Conservation (phyloP, 2,888 invertebrate genomes). For the Trachelus iudaicus region DNA sequence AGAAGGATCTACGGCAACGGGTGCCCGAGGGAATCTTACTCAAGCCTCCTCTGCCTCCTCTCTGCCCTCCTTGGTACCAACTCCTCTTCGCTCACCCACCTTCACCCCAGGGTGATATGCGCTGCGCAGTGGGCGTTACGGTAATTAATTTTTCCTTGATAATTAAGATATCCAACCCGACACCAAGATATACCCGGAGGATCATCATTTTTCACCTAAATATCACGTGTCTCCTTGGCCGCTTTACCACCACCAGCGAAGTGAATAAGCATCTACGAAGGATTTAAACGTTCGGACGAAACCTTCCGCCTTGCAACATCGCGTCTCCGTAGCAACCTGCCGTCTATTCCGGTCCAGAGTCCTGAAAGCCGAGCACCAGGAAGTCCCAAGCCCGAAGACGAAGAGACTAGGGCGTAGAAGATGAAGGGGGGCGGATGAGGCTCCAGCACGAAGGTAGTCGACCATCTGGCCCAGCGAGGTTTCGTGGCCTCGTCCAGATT, state of each 20-base stretch:
- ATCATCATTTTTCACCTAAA: slow-evolving; percentile 46
- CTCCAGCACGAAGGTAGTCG: slow-evolving; percentile 2
- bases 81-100: slow-evolving; percentile 20
- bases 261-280: neutral
- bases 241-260: neutral
- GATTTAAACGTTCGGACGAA: neutral
- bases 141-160: slow-evolving; percentile 58
- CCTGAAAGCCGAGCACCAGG: neutral
- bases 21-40: neutral
- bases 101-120: slow-evolving; percentile 2
- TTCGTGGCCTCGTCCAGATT: slow-evolving; percentile 43
- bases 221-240: slow-evolving; percentile 26
- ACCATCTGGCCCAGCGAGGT: slow-evolving; percentile 31
- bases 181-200: slow-evolving; percentile 41
- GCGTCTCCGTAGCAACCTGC: neutral
- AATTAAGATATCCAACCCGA: slow-evolving; percentile 56
- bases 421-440: slow-evolving; percentile 12
- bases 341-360: neutral
- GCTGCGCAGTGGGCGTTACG: slow-evolving; percentile 48
- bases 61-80: slow-evolving; percentile 9
- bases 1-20: neutral
- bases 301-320: neutral
- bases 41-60: neutral
- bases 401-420: slow-evolving; percentile 1
- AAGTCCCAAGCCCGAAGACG: neutral